A percentile compares a stretch with the other conserved stretches of the same genome.
Evolutionary conservation across 2,113 vertebrate species (phyloP).

Genomic region (Theristicus caerulescens): DNA sequence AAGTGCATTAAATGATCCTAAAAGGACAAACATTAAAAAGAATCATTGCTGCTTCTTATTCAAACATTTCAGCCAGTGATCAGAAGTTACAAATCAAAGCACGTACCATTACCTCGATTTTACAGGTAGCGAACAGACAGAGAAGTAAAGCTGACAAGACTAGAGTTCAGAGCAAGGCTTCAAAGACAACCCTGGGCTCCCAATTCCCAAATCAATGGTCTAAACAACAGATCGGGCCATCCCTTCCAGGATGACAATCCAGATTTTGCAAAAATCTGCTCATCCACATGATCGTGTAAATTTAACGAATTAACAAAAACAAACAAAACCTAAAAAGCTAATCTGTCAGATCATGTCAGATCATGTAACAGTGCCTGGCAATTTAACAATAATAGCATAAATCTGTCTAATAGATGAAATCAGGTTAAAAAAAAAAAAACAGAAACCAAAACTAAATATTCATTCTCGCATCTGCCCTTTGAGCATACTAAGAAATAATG

Average conservation of each 20-base stretch:
- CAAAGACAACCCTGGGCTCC: not conserved
- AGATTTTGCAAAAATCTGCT: not conserved
- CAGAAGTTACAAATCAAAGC: not conserved
- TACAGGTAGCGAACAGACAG: not conserved
- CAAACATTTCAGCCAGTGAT: not conserved
- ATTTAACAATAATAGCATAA: not conserved
- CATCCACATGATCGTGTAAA: not conserved
- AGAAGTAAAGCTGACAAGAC: not conserved
- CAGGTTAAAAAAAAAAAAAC: not conserved
- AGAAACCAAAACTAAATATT: not conserved
- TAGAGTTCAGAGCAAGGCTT: not conserved
- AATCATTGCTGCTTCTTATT: not conserved
- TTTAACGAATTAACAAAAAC: not conserved
- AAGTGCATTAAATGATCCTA: slow-evolving; percentile 94
- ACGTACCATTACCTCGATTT: not conserved
- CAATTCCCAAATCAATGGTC: not conserved
- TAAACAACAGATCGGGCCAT: not conserved
- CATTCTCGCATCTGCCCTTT: not conserved
- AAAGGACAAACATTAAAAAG: not conserved
- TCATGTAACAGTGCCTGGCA: not conserved
- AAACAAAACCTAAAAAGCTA: not conserved
- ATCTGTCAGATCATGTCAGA: not conserved
- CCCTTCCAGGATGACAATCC: not conserved
- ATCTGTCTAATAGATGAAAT: not conserved
- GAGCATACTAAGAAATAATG: not conserved